Evolutionary conservation across 2,888 invertebrate genomes (phyloP), one percentile per base, ranked within the genome.

Genomic region (Laspeyria flexula): DNA sequence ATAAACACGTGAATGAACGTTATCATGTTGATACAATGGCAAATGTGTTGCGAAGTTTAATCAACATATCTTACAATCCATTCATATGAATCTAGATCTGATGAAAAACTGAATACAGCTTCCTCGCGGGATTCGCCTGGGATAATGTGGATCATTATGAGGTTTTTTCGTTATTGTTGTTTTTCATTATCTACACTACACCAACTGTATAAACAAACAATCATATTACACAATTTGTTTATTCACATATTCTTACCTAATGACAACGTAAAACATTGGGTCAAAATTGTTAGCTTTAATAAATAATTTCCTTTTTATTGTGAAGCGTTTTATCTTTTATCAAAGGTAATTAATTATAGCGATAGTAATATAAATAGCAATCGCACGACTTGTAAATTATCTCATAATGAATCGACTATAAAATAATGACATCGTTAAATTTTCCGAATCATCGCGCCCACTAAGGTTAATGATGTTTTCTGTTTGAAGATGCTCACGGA

Each of bases 21-120:
- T 11, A 11, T 13, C 6, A 13, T 31, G 31, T 31, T 13, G 31
- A 31, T 31, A 31, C 31, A 31, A 31, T 11, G 10, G 18, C 4
- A 30, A 41, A 41, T 44, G 30, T 37, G 37, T 23, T 35, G 21
- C 38, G 23, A 18, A 41, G 25, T 45, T 18, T 75, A 76, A 79
- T 83, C 75, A 77, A 63, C 64, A 77, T 70, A 74, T 75, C 71
- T 77, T 75, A 74, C 71, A 73, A 77, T 73, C 69, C 78, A 77
- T 79, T 77, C 81, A 73, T 66, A 50, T 75, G 76, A 75, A 76
- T 72, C 67, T 69, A 69, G 51, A 69, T 69, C 62, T 71, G 72
- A 62, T 71, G 72, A 62, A 67, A 65, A 47, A 43, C 54, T 44
- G 67, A 62, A 70, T 59, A 50, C 43, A 29, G 10, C 29, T 18